These are phyloP conservation scores for Apolygus lucorum DNA, from an alignment of 1,140 invertebrate species.

Conservation along the genomic window DNA sequence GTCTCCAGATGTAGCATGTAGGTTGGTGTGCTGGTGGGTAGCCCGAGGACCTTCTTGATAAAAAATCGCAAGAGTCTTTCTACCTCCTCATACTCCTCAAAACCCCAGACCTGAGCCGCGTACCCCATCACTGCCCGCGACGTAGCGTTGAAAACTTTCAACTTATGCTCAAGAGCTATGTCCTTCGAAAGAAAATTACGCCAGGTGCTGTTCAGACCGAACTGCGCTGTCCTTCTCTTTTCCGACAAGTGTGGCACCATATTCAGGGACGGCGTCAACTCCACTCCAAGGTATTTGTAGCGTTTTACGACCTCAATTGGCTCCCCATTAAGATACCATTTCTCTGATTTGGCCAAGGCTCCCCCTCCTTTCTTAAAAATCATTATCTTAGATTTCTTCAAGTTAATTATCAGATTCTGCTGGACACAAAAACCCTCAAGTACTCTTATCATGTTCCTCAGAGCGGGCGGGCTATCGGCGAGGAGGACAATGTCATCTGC, in stretches of 20 bases:
- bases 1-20: neutral
- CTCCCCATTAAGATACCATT: neutral
- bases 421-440: constrained; percentile 28
- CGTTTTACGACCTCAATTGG: too few species aligned
- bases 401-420: constrained; percentile 28
- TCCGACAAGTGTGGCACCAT: neutral
- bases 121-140: neutral
- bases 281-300: too few species aligned
- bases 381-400: constrained; percentile 32
- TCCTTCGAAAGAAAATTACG: neutral
- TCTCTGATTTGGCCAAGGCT: neutral
- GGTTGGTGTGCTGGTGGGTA: neutral
- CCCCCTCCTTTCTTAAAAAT: constrained; percentile 30
- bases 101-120: neutral
- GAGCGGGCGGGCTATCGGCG: constrained; percentile 1
- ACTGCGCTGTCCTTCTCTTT: neutral
- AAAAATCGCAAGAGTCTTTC: neutral
- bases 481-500: constrained; percentile 29
- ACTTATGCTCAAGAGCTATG: neutral
- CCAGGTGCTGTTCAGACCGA: neutral
- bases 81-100: neutral
- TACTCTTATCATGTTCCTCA: constrained; percentile 22
- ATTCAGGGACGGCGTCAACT: too few species aligned
- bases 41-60: neutral
- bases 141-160: neutral